Conservation (phyloP, 1,140 invertebrate species). For the Brachionus sp. region DNA sequence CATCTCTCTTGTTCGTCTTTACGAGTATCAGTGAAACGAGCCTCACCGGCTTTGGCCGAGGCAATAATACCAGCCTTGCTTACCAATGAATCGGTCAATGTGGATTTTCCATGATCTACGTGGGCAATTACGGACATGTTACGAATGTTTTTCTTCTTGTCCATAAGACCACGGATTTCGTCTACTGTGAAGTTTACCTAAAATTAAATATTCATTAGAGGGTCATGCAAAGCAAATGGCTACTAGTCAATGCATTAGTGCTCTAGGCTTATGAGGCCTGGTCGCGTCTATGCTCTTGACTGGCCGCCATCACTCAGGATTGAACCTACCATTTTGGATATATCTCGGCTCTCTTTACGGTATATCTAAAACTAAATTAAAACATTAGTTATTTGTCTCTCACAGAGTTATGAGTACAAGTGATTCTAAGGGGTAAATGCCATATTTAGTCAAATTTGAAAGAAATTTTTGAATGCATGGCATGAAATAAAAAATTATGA, state of each 20-base stretch:
- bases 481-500: background rate
- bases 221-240: background rate
- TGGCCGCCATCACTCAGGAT: background rate
- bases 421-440: too few species aligned
- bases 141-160: conserved; percentile 97
- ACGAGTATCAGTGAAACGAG: conserved; percentile 95
- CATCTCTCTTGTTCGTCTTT: conserved; percentile 99
- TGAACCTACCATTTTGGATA: conserved; percentile 46
- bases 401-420: background rate
- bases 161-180: conserved; percentile 98
- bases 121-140: conserved; percentile 99
- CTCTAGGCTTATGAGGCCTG: background rate
- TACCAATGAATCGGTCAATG: conserved; percentile 95
- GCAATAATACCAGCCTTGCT: conserved; percentile 99
- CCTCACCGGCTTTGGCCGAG: conserved; percentile 94
- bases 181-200: conserved; percentile 99
- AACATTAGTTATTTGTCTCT: background rate
- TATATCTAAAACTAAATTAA: conserved; percentile 41
- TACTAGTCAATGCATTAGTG: background rate
- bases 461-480: background rate
- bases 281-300: too few species aligned
- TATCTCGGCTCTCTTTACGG: background rate
- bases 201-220: background rate
- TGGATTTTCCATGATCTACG: conserved; percentile 99
- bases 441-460: too few species aligned